Evolutionary conservation across 2,888 invertebrate species (phyloP).

Genomic region (Lathronympha strigana): DNA sequence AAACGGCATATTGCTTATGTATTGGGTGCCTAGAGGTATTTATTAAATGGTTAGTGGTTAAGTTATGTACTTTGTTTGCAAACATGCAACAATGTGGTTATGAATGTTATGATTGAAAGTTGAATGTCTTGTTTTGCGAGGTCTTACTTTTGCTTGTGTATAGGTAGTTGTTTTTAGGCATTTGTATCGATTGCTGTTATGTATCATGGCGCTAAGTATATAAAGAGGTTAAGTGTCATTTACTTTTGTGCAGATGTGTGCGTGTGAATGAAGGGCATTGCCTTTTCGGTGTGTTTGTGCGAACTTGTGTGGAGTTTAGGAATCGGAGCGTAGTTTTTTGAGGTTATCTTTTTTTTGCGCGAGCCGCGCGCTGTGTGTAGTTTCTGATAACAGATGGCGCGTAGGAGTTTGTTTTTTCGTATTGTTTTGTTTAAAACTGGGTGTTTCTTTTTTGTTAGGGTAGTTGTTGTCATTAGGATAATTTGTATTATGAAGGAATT

Average conservation of each 20-base stretch:
- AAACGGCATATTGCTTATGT: constrained; percentile 53
- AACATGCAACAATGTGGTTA: constrained; percentile 62
- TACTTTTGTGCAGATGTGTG: constrained; percentile 50
- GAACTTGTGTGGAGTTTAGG: constrained; percentile 47
- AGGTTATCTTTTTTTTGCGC: constrained; percentile 46
- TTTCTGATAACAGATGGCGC: constrained; percentile 37
- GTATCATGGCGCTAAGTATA: constrained; percentile 38
- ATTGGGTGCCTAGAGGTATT: constrained; percentile 51
- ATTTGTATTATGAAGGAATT: too few species aligned
- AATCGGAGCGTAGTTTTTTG: constrained; percentile 41
- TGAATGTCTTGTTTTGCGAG: constrained; percentile 30
- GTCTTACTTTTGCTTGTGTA: constrained; percentile 55
- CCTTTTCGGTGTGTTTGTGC: constrained; percentile 49
- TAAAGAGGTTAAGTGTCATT: constrained; percentile 44
- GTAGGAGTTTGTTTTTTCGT: constrained; percentile 13
- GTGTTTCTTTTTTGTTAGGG: not conserved
- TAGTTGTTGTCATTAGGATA: not conserved
- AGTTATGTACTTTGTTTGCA: constrained; percentile 62
- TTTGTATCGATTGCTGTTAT: constrained; percentile 34
- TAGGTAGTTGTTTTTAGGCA: constrained; percentile 25
- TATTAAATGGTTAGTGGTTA: constrained; percentile 55
- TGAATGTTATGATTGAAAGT: constrained; percentile 49
- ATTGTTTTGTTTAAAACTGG: not conserved
- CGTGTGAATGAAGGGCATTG: constrained; percentile 50
- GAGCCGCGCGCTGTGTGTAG: constrained; percentile 14